Percentiles rank a stretch among this genome's conserved stretches.
These are phyloP conservation scores for Tachysurus vachellii DNA, from an alignment of 2,113 vertebrate species.

Conservation along the genomic window DNA sequence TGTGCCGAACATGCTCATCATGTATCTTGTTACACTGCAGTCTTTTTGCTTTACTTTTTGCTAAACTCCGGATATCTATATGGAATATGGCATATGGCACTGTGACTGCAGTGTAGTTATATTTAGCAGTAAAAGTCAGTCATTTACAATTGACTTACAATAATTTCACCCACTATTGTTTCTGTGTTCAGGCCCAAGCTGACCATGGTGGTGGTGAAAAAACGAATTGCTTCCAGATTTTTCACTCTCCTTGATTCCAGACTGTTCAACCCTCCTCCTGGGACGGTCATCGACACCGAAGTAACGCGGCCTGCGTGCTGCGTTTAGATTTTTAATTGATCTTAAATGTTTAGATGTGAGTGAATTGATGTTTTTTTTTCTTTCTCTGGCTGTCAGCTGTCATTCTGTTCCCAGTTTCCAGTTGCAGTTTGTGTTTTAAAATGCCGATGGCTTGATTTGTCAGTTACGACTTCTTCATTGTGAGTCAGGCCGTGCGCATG, in stretches of 20 bases:
- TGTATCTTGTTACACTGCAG: slow-evolving; percentile 61
- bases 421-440: neutral
- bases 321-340: neutral
- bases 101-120: neutral
- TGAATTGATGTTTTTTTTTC: too few relatives aligned
- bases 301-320: slow-evolving; percentile 96
- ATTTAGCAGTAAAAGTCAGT: neutral
- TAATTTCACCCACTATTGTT: neutral
- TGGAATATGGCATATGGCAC: too few relatives aligned
- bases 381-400: too few relatives aligned
- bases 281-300: slow-evolving; percentile 85
- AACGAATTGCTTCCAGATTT: slow-evolving; percentile 83
- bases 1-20: neutral
- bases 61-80: too few relatives aligned
- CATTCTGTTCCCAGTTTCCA: neutral
- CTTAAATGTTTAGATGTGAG: too few relatives aligned
- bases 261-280: slow-evolving; percentile 86
- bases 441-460: neutral
- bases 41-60: too few relatives aligned
- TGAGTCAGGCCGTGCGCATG: slow-evolving; percentile 83
- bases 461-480: slow-evolving; percentile 94
- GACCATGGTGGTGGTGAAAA: slow-evolving; percentile 92
- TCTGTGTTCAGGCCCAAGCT: slow-evolving; percentile 80
- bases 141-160: neutral
- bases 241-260: slow-evolving; percentile 74